These are phyloP conservation scores for Plectrocnemia conspersa DNA, from an alignment of 1,140 invertebrate species.

Conservation along the genomic window DNA sequence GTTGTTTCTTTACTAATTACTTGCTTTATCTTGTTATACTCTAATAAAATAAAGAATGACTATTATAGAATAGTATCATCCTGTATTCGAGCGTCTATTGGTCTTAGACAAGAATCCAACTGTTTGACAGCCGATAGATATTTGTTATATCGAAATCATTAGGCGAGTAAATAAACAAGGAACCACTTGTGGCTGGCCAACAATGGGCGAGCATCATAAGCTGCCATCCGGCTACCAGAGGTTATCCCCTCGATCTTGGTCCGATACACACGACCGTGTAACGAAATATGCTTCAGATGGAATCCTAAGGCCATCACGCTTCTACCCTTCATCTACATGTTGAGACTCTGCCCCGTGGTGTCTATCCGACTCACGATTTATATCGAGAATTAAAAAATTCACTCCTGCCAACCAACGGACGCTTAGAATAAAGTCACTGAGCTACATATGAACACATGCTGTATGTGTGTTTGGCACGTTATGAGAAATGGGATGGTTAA, in stretches of 20 bases:
- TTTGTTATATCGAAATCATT: slow-evolving; percentile 31
- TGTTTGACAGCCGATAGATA: slow-evolving; percentile 30
- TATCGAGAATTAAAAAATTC: slow-evolving; percentile 13
- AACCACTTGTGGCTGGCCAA: background rate
- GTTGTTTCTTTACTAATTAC: no score
- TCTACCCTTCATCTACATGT: slow-evolving; percentile 9
- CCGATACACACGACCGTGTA: background rate
- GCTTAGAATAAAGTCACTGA: no score
- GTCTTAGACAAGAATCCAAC: no score
- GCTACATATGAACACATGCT: no score
- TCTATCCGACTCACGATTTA: slow-evolving; percentile 13
- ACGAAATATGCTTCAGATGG: background rate
- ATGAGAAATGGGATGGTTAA: no score
- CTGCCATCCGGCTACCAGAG: background rate
- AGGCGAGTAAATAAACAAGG: slow-evolving; percentile 28
- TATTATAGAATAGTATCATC: no score
- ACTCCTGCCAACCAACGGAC: no score
- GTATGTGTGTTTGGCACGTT: no score
- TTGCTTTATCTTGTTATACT: no score
- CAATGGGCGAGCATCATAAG: slow-evolving; percentile 5
- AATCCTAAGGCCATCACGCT: slow-evolving; percentile 13
- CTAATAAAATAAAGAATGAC: no score
- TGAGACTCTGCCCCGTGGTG: slow-evolving; percentile 12
- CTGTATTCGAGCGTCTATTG: no score
- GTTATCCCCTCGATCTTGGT: slow-evolving; percentile 17